Evolutionary conservation across 2,888 invertebrate species (phyloP), one percentile per base, ranked within the genome.

Genomic region (Sabatieria punctata): DNA sequence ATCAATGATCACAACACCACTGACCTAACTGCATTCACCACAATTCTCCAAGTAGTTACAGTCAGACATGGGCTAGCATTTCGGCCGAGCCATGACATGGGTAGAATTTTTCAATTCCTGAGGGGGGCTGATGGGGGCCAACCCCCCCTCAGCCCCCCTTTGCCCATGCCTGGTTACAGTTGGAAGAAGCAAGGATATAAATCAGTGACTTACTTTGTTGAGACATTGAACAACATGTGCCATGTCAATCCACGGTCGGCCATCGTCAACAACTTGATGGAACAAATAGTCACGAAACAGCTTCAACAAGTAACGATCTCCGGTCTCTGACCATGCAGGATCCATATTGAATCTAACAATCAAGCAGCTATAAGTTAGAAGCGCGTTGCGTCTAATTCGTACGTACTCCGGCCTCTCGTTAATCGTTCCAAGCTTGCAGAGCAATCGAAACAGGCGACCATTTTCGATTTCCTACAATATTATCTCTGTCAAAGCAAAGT

Each of bases 241-340:
- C 76, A 91, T 80, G 72, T 97, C 95, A 51, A 95, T 68, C 86
- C 89, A 95, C 1, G 97, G 91, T 54, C 80, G 75, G 6, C 89
- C 89, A 60, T 89, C 88, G 51, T 81, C 80, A 18, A 89, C 85
- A 25, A 64, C 63, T 68, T 89, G 83, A 73, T 97, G 95, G 72
- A 97, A 95, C 60, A 95, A 74, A 68, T 86, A 89, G 73, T 97
- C 95, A 51, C 95, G 77, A 74, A 93, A 97, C 65, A 97, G 72
- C 72, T 95, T 95, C 70, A 97, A 73, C 82, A 97, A 83, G 71
- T 95, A 97, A 45, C 95, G 78, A 71, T 95, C 89, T 21, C 93
- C 95, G 22, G 93, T 95, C 71, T 97, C 97, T 30, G 89, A 80
- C 95, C 97, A 97, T 15, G 83, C 77, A 13, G 81, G 77, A 68